Evolutionary conservation across 2,113 vertebrate genomes (phyloP), one percentile per base, ranked within the genome.

Genomic region (Caloenas nicobarica): DNA sequence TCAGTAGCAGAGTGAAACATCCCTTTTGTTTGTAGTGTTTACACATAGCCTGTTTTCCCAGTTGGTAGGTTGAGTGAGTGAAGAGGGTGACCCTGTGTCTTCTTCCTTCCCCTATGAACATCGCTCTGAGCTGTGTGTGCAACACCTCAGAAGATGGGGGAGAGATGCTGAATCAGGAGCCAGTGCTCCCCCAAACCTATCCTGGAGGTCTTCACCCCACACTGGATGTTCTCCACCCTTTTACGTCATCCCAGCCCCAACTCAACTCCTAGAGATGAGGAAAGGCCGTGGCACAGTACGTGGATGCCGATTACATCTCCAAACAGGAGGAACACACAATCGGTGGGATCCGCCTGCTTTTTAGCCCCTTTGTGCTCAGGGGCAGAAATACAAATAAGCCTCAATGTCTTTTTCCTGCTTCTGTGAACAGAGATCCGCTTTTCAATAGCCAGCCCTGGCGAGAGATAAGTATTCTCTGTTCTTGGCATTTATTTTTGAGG

Each of bases 301-400:
- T 77, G 72, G 76, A 93, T 0, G 44, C 76, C 34, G 95, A 96
- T 96, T 95, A 96, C 90, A 95, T 96, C 95, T 96, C 86, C 92
- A 94, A 94, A 93, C 88, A 96, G 92, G 51, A 96, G 95, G 79
- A 97, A 51, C 93, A 91, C 87, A 96, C 95, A 96, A 88, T 96
- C 8, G 7, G 51, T 83, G 64, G 82, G 94, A 96, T 69, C 85
- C 80, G 94, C 93, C 94, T 95, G 85, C 96, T 95, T 95, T 93
- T 91, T 78, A 80, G 81, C 88, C 89, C 82, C 79, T 97, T 97
- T 96, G 92, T 96, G 92, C 95, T 94, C 86, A 81, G 80, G 56
- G 69, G 82, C 90, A 96, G 92, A 90, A 97, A 96, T 74, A 96
- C 95, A 96, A 97, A 96, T 97, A 95, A 93, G 90, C 48, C 83